A percentile compares a stretch with the other conserved stretches of the same genome.
phyloP scores from a whole-genome alignment of 2,113 vertebrate species.

The Istiophorus platypterus region DNA sequence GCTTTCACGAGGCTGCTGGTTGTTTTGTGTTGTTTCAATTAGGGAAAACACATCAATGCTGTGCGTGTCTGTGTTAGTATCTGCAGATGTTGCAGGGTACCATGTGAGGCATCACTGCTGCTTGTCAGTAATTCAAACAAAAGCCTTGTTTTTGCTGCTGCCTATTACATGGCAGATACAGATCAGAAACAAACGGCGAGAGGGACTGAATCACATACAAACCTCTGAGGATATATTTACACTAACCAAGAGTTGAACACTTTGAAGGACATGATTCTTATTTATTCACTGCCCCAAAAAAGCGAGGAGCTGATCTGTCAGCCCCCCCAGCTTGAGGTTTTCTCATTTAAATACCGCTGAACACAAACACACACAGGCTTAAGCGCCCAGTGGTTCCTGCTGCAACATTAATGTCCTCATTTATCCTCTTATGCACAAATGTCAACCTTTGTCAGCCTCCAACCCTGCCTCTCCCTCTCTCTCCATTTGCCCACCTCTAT shows the following conservation, averaged over 20 bases:
- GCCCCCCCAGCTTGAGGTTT: slow-evolving; percentile 24
- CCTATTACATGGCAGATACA: slow-evolving; percentile 54
- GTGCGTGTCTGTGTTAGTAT: neutral
- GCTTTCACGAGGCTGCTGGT: neutral
- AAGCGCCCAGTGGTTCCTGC: slow-evolving; percentile 68
- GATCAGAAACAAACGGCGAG: slow-evolving; percentile 21
- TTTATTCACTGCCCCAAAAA: slow-evolving; percentile 37
- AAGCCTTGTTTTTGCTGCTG: slow-evolving; percentile 36
- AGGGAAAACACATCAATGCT: slow-evolving; percentile 15
- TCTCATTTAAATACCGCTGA: slow-evolving; percentile 63
- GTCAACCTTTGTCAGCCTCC: slow-evolving; percentile 77
- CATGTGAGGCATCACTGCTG: slow-evolving; percentile 47
- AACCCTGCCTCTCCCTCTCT: slow-evolving; percentile 41
- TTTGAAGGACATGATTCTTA: slow-evolving; percentile 34
- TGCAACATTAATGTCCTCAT: slow-evolving; percentile 83
- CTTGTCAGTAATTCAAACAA: slow-evolving; percentile 53
- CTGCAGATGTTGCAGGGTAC: neutral
- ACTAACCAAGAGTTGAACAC: slow-evolving; percentile 33
- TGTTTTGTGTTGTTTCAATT: slow-evolving; percentile 46
- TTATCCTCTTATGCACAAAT: slow-evolving; percentile 82
- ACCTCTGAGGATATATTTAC: slow-evolving; percentile 35
- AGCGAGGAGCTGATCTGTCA: slow-evolving; percentile 6
- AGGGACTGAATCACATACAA: slow-evolving; percentile 11
- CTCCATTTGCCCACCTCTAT: slow-evolving; percentile 57
- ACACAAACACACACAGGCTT: slow-evolving; percentile 62